These are phyloP conservation scores for Melanotaenia parkinsoni DNA, from an alignment of 2,797 vertebrate genomes.

Conservation along the genomic window DNA sequence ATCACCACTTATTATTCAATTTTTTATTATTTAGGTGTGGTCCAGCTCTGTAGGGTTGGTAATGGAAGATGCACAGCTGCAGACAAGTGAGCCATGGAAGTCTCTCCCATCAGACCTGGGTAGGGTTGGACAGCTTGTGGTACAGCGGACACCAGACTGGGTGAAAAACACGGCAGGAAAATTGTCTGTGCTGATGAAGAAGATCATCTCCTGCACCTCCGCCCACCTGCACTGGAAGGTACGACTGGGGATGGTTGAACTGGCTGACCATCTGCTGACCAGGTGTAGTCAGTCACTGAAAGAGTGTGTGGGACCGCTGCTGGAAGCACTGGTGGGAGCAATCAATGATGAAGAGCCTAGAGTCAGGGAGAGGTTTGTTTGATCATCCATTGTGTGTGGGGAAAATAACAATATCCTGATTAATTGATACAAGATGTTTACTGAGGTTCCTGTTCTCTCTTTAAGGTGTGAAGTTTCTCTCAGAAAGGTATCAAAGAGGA, in stretches of 20 bases:
- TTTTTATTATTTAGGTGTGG: constrained; percentile 77
- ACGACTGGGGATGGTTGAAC: constrained; percentile 85
- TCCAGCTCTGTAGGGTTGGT: constrained; percentile 82
- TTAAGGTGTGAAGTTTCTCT: constrained; percentile 77
- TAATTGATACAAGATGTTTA: not conserved
- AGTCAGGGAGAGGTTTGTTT: constrained; percentile 81
- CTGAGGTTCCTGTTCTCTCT: constrained; percentile 1
- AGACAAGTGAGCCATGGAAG: constrained; percentile 46
- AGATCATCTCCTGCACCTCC: constrained; percentile 85
- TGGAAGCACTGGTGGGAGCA: constrained; percentile 90
- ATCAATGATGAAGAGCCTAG: constrained; percentile 87
- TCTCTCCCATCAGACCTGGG: constrained; percentile 63
- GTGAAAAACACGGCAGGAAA: constrained; percentile 83
- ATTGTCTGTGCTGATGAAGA: constrained; percentile 85
- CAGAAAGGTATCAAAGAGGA: constrained; percentile 75
- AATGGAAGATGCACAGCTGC: constrained; percentile 89
- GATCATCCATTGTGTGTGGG: not conserved
- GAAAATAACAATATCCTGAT: not conserved
- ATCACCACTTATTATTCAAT: not conserved
- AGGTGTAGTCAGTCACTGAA: constrained; percentile 84
- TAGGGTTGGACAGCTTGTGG: constrained; percentile 82
- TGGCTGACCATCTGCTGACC: constrained; percentile 83
- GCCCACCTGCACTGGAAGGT: constrained; percentile 94
- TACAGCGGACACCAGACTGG: constrained; percentile 87
- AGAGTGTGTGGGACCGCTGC: constrained; percentile 82